Evolutionary conservation across 2,888 invertebrate genomes (phyloP).

Genomic region (Lasioglossum figueresi): DNA sequence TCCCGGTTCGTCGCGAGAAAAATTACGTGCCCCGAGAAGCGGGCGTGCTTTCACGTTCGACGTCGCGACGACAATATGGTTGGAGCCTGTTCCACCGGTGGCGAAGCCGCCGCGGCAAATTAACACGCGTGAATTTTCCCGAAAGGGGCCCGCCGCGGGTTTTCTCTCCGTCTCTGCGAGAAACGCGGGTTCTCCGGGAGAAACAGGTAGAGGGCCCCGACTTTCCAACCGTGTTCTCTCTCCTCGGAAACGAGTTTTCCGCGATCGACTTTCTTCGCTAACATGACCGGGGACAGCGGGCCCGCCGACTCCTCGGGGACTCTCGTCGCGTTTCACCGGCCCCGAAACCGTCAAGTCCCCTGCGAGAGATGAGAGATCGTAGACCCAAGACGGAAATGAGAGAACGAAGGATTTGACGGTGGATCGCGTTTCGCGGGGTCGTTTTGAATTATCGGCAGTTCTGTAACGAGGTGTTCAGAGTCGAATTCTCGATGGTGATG

Average conservation of each 20-base stretch:
- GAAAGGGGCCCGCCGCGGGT: not conserved
- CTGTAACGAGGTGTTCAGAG: not conserved
- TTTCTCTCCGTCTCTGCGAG: not conserved
- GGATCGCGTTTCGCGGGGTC: not conserved
- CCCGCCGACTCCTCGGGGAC: not conserved
- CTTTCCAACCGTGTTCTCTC: conserved; percentile 63
- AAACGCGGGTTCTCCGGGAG: not conserved
- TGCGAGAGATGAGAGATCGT: not conserved
- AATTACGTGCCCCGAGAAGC: not conserved
- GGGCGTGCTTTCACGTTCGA: conserved; percentile 56
- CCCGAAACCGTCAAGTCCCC: not conserved
- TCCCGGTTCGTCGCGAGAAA: not conserved
- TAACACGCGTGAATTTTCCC: not conserved
- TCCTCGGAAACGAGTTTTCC: conserved; percentile 47
- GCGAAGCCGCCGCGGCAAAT: not conserved
- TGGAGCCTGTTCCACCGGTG: not conserved
- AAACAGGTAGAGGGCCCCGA: conserved; percentile 56
- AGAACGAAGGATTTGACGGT: not conserved
- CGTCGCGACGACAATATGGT: not conserved
- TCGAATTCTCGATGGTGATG: conserved; percentile 66
- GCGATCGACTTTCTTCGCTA: conserved; percentile 55
- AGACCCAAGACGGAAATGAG: not conserved
- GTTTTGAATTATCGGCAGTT: not conserved
- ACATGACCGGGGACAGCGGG: conserved; percentile 21
- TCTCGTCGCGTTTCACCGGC: conserved; percentile 7